These are phyloP conservation scores for Syndactyla subalaris DNA, from an alignment of 2,797 vertebrate species.

Conservation along the genomic window DNA sequence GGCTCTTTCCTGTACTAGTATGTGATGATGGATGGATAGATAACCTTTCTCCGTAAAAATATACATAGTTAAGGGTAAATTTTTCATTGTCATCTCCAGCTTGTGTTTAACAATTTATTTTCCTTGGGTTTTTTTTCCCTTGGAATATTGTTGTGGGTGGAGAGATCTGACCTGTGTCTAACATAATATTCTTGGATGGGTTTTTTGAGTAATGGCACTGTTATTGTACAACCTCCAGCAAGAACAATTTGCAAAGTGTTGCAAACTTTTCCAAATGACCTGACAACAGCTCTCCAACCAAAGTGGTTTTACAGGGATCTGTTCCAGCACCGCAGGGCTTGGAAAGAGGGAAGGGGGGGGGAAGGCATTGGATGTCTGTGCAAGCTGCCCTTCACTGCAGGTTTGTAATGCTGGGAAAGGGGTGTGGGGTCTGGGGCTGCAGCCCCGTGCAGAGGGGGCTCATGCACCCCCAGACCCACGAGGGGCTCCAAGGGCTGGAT, in stretches of 20 bases:
- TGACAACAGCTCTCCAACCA: slow-evolving; percentile 43
- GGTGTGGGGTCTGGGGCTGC: background rate
- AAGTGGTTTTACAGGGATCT: slow-evolving; percentile 30
- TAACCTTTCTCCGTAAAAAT: slow-evolving; percentile 49
- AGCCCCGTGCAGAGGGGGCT: accelerated
- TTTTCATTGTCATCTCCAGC: slow-evolving; percentile 24
- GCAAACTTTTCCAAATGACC: slow-evolving; percentile 32
- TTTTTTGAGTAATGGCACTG: slow-evolving; percentile 23
- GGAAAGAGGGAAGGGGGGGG: background rate
- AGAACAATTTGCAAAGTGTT: slow-evolving; percentile 54
- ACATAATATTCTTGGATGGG: background rate
- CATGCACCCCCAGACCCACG: background rate
- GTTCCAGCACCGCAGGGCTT: background rate
- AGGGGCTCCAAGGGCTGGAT: background rate
- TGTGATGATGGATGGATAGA: slow-evolving; percentile 45
- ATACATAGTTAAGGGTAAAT: background rate
- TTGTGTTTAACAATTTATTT: slow-evolving; percentile 10
- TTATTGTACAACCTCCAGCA: slow-evolving; percentile 44
- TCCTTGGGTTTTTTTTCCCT: background rate
- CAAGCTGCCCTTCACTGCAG: background rate
- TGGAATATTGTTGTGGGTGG: background rate
- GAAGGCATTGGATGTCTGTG: background rate
- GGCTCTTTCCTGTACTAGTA: slow-evolving; percentile 11
- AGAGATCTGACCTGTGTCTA: background rate
- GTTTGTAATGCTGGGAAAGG: background rate